These are phyloP conservation scores for Bellardia bayeri DNA, from an alignment of 2,888 invertebrate species.

Conservation along the genomic window DNA sequence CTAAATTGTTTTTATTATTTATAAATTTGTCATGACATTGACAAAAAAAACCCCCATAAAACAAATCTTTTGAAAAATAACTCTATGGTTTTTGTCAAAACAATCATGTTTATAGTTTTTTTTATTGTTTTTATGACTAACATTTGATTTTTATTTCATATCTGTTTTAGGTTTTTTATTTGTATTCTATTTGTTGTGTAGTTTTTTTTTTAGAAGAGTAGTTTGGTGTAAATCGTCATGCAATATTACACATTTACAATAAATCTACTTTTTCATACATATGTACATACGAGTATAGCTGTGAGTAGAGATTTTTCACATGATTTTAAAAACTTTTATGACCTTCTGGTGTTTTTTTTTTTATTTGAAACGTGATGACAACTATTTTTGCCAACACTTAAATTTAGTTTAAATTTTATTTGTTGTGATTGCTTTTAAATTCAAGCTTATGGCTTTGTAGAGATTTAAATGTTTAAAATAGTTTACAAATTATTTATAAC, in stretches of 20 bases:
- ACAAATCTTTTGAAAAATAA: neutral
- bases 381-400: conserved; percentile 17
- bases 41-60: neutral
- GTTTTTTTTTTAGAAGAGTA: conserved; percentile 13
- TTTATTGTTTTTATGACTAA: conserved; percentile 11
- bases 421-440: neutral
- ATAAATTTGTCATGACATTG: conserved; percentile 33
- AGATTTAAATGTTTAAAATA: neutral
- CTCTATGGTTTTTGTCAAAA: conserved; percentile 4
- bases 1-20: neutral
- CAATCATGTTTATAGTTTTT: neutral
- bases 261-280: conserved; percentile 4
- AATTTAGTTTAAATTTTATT: neutral
- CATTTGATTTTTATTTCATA: conserved; percentile 32
- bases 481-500: neutral
- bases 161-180: neutral
- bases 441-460: neutral
- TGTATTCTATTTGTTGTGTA: neutral
- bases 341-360: neutral
- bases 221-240: conserved; percentile 45
- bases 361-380: conserved; percentile 7
- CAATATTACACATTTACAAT: conserved; percentile 53
- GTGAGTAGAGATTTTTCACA: conserved; percentile 10
- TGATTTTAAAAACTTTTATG: conserved; percentile 13
- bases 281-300: neutral